Percentiles rank a stretch among this genome's conserved stretches.
phyloP scores from a whole-genome alignment of 2,888 invertebrate genomes.

The Drosophila falleni region DNA sequence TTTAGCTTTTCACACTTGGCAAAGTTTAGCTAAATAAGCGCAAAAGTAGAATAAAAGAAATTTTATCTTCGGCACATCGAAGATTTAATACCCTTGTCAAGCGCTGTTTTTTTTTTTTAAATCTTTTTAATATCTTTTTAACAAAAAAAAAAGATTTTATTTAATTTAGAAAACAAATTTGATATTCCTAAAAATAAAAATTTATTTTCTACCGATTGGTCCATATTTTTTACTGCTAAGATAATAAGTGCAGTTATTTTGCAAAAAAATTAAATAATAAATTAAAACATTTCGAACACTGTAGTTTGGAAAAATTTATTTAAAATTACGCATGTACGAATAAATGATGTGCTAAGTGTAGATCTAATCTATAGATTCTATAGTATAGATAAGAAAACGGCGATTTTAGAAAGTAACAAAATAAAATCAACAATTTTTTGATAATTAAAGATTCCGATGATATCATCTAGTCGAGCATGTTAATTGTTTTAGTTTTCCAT shows the following conservation, averaged over 20 bases:
- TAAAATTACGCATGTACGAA: too few relatives aligned
- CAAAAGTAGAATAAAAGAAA: background rate
- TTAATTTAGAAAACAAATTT: background rate
- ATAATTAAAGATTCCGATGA: background rate
- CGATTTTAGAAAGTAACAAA: background rate
- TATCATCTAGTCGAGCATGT: background rate
- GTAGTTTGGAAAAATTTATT: too few relatives aligned
- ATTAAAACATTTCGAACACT: too few relatives aligned
- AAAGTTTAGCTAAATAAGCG: too few relatives aligned
- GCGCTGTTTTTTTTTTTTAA: too few relatives aligned
- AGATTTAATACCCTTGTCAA: background rate
- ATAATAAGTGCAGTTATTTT: too few relatives aligned
- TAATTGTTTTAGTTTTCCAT: background rate
- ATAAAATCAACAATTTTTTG: background rate
- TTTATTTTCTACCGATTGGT: background rate
- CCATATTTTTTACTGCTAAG: too few relatives aligned
- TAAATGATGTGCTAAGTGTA: background rate
- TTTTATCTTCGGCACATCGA: background rate
- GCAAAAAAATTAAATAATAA: too few relatives aligned
- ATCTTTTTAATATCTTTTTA: too few relatives aligned
- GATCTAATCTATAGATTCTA: background rate
- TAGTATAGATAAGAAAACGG: background rate
- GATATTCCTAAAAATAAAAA: background rate
- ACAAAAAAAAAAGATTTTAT: too few relatives aligned
- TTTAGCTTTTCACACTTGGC: constrained; percentile 6